Evolutionary conservation across 1,140 invertebrate genomes (phyloP), one percentile per base, ranked within the genome.

Genomic region (Drosophila ficusphila): DNA sequence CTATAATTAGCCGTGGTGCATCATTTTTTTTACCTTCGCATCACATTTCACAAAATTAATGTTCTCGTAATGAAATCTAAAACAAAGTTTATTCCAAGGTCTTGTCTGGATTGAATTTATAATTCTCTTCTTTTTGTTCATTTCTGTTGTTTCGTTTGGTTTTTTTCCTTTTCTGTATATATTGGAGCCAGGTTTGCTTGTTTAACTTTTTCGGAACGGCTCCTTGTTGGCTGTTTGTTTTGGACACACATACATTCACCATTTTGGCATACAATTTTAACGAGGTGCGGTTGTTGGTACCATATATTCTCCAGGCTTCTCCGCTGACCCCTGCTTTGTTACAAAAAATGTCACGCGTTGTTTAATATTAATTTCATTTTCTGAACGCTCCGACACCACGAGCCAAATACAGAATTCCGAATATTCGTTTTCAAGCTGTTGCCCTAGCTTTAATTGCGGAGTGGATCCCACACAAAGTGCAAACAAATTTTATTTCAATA

Each of bases 181-280:
- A 67, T 69, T 44, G 61, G 53, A 60, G 33, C 46, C 60, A 38
- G 65, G 48, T 41, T 69, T 51, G 46, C 49, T 75, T 86, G 72
- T 81, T 81, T 81, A 88, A 86, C 82, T 86, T 86, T 85, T 81
- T 48, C 4, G 56, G 58, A 70, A 57, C 49, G 58, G 67, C 56
- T 72, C 62, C 74, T 67, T 82, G 75, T 62, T 74, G 56, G 36
- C 49, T 76, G 34, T 73, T 61, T 56, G 41, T 36, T 51, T 52
- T 67, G 71, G 61, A 49, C 65, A 44, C 47, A 52, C 36, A 57
- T 67, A 62, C 54, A 72, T 57, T 68, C 70, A 62, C 62, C 78
- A 81, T 76, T 79, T 67, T n/a, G 71, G 64, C 49, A 85, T 86
- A 74, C 64, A 86, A 77, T 65, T 86, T 86, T 86, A 88, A 86